phyloP scores from a whole-genome alignment of 2,113 vertebrate species.

The Protobothrops mucrosquamatus region DNA sequence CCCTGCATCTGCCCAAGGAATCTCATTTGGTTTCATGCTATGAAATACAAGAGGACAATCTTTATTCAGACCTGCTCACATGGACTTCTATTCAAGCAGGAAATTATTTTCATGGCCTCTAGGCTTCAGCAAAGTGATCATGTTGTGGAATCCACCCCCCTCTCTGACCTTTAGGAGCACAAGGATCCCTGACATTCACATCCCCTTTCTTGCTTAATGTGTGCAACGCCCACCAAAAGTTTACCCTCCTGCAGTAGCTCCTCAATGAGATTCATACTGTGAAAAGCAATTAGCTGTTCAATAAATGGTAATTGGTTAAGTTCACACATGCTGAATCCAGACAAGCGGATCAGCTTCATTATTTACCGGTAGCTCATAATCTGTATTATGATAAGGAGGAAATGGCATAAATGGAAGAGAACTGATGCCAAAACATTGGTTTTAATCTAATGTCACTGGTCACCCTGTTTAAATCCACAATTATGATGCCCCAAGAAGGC shows the following conservation, averaged over 20 bases:
- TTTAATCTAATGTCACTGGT: neutral
- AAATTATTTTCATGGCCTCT: neutral
- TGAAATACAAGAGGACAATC: neutral
- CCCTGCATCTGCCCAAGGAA: conserved; percentile 78
- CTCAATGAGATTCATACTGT: neutral
- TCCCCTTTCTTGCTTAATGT: neutral
- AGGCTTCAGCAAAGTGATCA: neutral
- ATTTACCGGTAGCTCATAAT: neutral
- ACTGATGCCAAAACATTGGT: neutral
- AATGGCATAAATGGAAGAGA: neutral
- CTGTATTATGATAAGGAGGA: neutral
- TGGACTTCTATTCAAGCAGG: neutral
- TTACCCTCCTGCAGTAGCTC: neutral
- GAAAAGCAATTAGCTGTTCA: neutral
- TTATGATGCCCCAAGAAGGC: neutral
- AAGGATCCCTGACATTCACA: neutral
- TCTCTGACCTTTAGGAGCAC: neutral
- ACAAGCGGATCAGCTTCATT: neutral
- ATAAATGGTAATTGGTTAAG: neutral
- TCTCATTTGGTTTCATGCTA: conserved; percentile 76
- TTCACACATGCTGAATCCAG: neutral
- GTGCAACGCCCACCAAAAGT: neutral
- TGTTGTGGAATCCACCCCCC: neutral
- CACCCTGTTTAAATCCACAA: neutral
- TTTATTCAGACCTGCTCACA: neutral